Evolutionary conservation across 64 coral and sea anemone species (phyloP).

Genomic region (Actinia equina): DNA sequence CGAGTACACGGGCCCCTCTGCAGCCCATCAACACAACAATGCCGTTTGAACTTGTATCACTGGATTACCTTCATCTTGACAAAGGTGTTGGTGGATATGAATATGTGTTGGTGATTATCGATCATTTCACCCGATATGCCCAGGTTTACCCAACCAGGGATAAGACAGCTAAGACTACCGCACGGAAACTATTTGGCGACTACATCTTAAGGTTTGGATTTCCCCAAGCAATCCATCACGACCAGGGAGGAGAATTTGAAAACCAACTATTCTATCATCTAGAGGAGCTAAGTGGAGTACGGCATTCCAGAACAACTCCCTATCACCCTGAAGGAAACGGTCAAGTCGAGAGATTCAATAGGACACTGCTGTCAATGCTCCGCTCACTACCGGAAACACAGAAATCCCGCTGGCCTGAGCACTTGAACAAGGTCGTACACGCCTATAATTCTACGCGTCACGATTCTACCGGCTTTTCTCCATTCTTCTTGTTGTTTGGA

Average conservation of each 20-base stretch:
- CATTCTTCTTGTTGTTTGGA: constrained; percentile 35
- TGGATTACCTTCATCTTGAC: constrained; percentile 25
- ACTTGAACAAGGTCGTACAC: constrained; percentile 39
- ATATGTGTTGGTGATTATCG: constrained; percentile 29
- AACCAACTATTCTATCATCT: constrained; percentile 22
- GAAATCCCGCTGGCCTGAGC: constrained; percentile 16
- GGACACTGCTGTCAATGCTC: constrained; percentile 5
- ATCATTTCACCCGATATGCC: constrained; percentile 35
- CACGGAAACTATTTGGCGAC: constrained; percentile 26
- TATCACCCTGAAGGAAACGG: constrained; percentile 21
- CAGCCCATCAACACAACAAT: constrained; percentile 11
- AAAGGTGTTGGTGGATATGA: constrained; percentile 21
- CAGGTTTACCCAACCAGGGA: constrained; percentile 19
- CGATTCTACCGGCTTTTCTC: constrained; percentile 27
- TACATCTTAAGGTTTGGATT: constrained; percentile 41
- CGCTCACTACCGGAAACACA: background rate
- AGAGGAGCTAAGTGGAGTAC: constrained; percentile 21
- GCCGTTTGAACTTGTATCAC: constrained; percentile 19
- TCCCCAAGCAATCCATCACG: constrained; percentile 30
- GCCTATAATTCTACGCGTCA: constrained; percentile 35
- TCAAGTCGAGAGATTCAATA: constrained; percentile 17
- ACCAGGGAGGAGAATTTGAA: constrained; percentile 28
- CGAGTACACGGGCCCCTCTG: constrained; percentile 5
- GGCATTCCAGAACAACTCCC: constrained; percentile 17
- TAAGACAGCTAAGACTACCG: constrained; percentile 26